Base-by-base conservation (phyloP, 2,888 invertebrate species). In the Melipona bicolor region DNA sequence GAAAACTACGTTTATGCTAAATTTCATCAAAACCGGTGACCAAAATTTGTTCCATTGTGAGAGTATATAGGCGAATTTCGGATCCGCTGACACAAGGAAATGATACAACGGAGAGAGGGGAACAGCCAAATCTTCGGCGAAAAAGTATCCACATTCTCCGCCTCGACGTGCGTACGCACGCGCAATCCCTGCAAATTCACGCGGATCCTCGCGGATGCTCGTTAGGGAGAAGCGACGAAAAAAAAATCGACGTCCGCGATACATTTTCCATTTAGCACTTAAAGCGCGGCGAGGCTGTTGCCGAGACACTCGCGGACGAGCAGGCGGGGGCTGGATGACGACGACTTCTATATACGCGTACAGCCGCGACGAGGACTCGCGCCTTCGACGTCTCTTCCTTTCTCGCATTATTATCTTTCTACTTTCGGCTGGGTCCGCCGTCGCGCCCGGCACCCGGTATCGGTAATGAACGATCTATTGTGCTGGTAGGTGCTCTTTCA, bases 381-480 rank as follows among this genome's bases (percentile, higher is more conserved):
- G 75, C 83, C 81, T 81, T 75, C 74, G 50, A 67, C 76, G 76
- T 21, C 62, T 84, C 74, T 76, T 73, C 79, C 81, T 84, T 83
- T 74, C 87, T 79, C 83, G 90, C 91, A 88, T 91, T 92, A 90
- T 90, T 89, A 91, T 90, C 89, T 90, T 78, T 88, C 85, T 86
- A 89, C 90, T 88, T 87, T 88, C 78, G 82, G 77, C 54, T 67
- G 74, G 43, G 84, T 81, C 76, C 69, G 83, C 84, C 43, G 75
- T 85, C 87, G 85, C 83, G 71, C 77, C 43, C 65, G 83, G 62
- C 77, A 72, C 84, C 65, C 83, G 86, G 90, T 92, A 93, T 93
- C 93, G 92, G 92, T 94, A 94, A 94, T 93, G 94, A 94, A 94
- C 93, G 92, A 93, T 93, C 94, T 90, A 94, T 94, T 94, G 93